Percentiles rank a stretch among this genome's conserved stretches.
These are phyloP conservation scores for Colinus virginianus DNA, from an alignment of 2,113 vertebrate genomes.

Conservation along the genomic window DNA sequence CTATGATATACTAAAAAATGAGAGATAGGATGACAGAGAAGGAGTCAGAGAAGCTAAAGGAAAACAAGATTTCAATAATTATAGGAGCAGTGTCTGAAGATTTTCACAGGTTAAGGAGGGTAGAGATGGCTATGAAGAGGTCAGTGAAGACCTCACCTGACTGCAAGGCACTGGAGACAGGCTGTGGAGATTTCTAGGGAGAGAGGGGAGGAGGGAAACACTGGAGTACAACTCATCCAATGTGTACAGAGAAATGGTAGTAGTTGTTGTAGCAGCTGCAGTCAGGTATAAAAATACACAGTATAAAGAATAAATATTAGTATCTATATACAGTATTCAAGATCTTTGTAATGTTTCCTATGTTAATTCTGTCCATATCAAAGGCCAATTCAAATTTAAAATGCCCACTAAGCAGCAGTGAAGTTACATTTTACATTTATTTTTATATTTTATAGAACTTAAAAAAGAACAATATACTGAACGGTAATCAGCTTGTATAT, in stretches of 20 bases:
- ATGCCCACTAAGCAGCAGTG: background rate
- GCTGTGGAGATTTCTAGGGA: background rate
- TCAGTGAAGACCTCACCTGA: slow-evolving; percentile 4
- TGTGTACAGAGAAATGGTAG: background rate
- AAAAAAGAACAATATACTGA: background rate
- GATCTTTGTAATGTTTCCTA: background rate
- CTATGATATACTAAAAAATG: background rate
- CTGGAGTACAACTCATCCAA: fast-evolving
- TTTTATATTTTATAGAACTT: background rate
- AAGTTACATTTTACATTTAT: background rate
- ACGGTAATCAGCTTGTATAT: background rate
- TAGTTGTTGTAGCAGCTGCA: background rate
- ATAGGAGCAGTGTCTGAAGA: background rate
- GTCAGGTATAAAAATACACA: background rate
- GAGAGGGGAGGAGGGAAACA: background rate
- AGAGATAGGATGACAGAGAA: background rate
- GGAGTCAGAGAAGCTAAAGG: background rate
- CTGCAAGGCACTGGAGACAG: background rate
- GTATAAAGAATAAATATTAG: background rate
- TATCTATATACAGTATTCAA: background rate
- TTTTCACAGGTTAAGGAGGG: background rate
- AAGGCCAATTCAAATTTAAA: background rate
- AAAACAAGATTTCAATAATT: slow-evolving; percentile 17
- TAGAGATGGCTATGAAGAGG: background rate
- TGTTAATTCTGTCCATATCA: background rate